phyloP scores from a whole-genome alignment of 1,140 invertebrate species.

The Gonatopus flavifemur region DNA sequence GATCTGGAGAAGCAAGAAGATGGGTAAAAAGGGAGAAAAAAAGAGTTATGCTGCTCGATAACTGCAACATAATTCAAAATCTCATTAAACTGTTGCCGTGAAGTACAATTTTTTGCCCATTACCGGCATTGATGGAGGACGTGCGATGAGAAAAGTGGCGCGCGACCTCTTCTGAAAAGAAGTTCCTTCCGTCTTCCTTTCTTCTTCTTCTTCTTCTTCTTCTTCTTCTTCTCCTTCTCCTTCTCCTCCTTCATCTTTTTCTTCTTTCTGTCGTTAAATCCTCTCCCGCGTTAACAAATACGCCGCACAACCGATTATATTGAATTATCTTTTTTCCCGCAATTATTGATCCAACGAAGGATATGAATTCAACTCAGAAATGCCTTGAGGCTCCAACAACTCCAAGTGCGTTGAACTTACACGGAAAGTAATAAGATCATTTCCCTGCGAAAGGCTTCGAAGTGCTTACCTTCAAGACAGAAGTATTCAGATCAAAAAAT shows the following conservation, averaged over 20 bases:
- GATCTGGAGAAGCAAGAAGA: background rate
- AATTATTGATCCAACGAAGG: too few species aligned
- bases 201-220: slow-evolving; percentile 1
- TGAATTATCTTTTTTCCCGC: slow-evolving; percentile 7
- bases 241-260: background rate
- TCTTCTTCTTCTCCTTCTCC: too few species aligned
- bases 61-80: slow-evolving; percentile 52
- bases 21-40: background rate
- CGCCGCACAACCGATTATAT: background rate
- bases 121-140: slow-evolving; percentile 21
- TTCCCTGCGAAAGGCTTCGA: too few species aligned
- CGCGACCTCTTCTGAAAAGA: slow-evolving; percentile 5
- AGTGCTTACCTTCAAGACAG: too few species aligned
- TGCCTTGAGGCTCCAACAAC: too few species aligned
- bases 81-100: slow-evolving; percentile 47
- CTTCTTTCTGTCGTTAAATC: too few species aligned
- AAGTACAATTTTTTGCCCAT: slow-evolving; percentile 50
- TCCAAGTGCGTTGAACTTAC: too few species aligned
- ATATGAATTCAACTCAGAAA: too few species aligned
- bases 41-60: slow-evolving; percentile 20
- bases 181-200: slow-evolving; percentile 5
- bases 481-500: too few species aligned
- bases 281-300: too few species aligned
- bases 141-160: slow-evolving; percentile 32
- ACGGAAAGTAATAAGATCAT: too few species aligned